Evolutionary conservation across 2,888 invertebrate genomes (phyloP).

Genomic region (Formica aserva): DNA sequence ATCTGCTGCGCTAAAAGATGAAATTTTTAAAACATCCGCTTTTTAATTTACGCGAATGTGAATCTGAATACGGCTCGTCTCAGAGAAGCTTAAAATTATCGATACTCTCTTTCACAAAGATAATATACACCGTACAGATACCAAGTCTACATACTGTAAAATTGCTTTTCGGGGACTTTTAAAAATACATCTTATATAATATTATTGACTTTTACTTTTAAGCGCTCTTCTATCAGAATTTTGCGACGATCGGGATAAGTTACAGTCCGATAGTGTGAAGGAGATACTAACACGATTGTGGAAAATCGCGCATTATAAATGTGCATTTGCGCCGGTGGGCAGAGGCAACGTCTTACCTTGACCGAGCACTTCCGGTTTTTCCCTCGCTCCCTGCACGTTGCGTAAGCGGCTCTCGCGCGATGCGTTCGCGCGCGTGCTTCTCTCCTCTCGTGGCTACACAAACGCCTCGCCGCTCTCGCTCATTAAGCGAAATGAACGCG

Average conservation of each 20-base stretch:
- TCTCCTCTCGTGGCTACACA: slow-evolving; percentile 6
- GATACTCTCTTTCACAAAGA: background rate
- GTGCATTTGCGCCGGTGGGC: slow-evolving; percentile 52
- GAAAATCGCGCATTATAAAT: slow-evolving; percentile 54
- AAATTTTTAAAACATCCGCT: background rate
- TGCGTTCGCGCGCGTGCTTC: slow-evolving; percentile 30
- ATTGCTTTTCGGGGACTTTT: background rate
- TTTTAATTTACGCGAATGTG: background rate
- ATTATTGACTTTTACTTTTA: slow-evolving; percentile 5
- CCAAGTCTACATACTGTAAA: background rate
- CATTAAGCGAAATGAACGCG: slow-evolving; percentile 37
- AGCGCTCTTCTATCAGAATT: background rate
- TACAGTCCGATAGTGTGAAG: background rate
- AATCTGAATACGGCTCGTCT: no score
- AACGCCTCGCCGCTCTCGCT: slow-evolving; percentile 12
- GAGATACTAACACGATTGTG: slow-evolving; percentile 16
- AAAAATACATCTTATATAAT: background rate
- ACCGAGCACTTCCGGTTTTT: slow-evolving; percentile 74
- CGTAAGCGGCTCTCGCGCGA: slow-evolving; percentile 54
- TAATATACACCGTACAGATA: background rate
- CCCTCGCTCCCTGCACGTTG: slow-evolving; percentile 50
- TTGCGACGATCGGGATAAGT: background rate
- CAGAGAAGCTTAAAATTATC: background rate
- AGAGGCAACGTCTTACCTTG: slow-evolving; percentile 76
- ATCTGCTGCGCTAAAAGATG: background rate